Evolutionary conservation across 2,797 vertebrate genomes (phyloP), one percentile per base, ranked within the genome.

Genomic region (Premnoplex brunnescens): DNA sequence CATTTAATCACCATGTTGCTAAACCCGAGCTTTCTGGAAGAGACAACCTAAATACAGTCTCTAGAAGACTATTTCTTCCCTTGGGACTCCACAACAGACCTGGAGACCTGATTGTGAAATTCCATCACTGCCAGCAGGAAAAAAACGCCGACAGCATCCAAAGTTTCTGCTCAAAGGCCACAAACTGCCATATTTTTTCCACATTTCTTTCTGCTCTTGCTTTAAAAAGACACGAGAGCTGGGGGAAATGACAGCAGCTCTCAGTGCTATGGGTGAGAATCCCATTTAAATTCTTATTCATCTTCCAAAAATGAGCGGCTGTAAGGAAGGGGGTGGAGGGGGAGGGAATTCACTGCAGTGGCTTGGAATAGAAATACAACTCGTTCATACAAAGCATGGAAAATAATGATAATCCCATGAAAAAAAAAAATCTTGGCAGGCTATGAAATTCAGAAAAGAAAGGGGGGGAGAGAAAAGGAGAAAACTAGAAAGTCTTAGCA

Each of bases 241-340:
- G 60, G 48, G 71, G 73, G n/a, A 69, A 91, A 23, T 34, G 39
- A 51, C 77, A 91, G 80, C 71, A 69, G 74, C 63, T 58, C 71
- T 79, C 62, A 18, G 49, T 51, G 9, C 51, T 21, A 7, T 2
- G 86, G 77, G 54, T 44, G 63, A 87, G 63, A 84, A 85, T 48
- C 72, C 92, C 55, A 58, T 89, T 69, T 32, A 72, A 93, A 87
- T 92, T 69, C 84, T 76, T 94, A 94, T 88, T 96, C 89, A 71
- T 73, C 87, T 92, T 23, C 66, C 71, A 90, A 86, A 91, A 93
- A 86, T 59, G 87, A 91, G 62, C 4, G 2, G 4, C 54, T 78
- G 66, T 18, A 36, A 54, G 85, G 20, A 15, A 32, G n/a, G 37
- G 51, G 39, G 56, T 0, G 43, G 26, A 39, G 51, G 16, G 27